phyloP scores from a whole-genome alignment of 2,797 vertebrate species.

The Arctocebus calabarensis region DNA sequence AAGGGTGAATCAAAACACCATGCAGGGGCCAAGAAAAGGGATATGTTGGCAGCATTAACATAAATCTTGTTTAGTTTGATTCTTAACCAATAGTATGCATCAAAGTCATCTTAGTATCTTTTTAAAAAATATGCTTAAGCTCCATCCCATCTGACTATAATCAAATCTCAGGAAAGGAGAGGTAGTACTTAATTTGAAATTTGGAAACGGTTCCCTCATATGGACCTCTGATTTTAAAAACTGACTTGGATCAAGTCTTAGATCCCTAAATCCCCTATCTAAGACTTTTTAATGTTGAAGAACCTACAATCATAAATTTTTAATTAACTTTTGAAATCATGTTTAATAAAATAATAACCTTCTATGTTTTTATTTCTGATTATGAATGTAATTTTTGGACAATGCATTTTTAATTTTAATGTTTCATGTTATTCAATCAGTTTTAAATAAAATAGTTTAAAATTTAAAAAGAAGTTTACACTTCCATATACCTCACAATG shows the following conservation, averaged over 20 bases:
- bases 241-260: background rate
- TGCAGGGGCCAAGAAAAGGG: background rate
- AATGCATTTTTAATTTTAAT: background rate
- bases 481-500: conserved; percentile 78
- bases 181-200: background rate
- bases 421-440: background rate
- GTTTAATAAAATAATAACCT: background rate
- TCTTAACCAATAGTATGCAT: background rate
- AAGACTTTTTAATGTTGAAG: background rate
- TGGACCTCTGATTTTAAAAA: background rate
- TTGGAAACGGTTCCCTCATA: background rate
- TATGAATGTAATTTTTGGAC: background rate
- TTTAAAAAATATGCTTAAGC: background rate
- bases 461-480: conserved; percentile 70
- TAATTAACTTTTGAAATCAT: conserved; percentile 36
- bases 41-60: background rate
- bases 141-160: background rate
- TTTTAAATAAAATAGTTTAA: conserved; percentile 12
- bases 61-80: conserved; percentile 11
- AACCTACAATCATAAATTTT: background rate
- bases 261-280: background rate
- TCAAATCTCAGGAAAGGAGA: background rate
- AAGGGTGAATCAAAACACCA: background rate
- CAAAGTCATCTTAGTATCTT: background rate
- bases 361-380: conserved; percentile 35